Percentiles rank a stretch among this genome's conserved stretches.
phyloP scores from a whole-genome alignment of 2,797 vertebrate genomes.

The Channallabes apus region DNA sequence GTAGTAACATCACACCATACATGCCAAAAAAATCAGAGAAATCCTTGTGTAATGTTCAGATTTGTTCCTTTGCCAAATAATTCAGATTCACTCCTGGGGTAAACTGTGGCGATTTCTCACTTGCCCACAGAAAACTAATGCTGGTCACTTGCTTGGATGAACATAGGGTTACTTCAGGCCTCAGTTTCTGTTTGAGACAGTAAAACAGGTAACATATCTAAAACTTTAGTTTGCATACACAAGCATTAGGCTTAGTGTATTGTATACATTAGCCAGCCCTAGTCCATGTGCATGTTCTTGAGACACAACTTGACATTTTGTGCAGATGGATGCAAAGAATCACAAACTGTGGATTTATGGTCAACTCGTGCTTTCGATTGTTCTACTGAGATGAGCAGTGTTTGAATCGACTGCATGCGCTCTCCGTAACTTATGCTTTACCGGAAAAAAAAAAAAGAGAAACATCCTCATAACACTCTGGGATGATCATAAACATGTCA shows the following conservation, averaged over 20 bases:
- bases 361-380: not conserved
- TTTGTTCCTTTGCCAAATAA: not conserved
- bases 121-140: not conserved
- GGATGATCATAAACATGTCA: conserved; percentile 28
- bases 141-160: conserved; percentile 6
- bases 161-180: conserved; percentile 37
- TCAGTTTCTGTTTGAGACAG: conserved; percentile 51
- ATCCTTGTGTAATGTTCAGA: not conserved
- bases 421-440: not conserved
- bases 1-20: not conserved
- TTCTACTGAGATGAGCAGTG: conserved; percentile 16
- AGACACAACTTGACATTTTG: conserved; percentile 20
- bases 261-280: not conserved
- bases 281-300: conserved; percentile 44
- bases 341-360: conserved; percentile 47
- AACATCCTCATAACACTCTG: conserved; percentile 21
- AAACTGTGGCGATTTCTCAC: not conserved
- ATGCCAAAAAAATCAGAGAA: too few species aligned
- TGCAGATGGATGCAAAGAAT: conserved; percentile 28
- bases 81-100: not conserved
- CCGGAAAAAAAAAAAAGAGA: not conserved
- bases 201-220: conserved; percentile 48
- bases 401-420: conserved; percentile 38
- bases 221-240: conserved; percentile 8
- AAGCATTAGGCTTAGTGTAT: not conserved